phyloP scores from a whole-genome alignment of 2,888 invertebrate species.

The Campoletis raptor region DNA sequence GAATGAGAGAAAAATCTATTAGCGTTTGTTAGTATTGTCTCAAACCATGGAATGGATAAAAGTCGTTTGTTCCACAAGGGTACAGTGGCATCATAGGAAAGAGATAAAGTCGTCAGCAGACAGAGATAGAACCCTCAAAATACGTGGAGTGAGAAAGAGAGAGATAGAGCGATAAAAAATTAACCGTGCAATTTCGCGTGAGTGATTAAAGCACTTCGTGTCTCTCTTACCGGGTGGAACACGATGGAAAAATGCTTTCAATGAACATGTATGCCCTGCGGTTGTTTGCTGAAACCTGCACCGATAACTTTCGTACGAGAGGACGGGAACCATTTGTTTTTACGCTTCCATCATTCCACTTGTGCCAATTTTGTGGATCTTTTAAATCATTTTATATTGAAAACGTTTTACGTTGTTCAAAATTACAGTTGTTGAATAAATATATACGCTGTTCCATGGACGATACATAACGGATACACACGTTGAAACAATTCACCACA shows the following conservation, averaged over 20 bases:
- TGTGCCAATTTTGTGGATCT: slow-evolving; percentile 23
- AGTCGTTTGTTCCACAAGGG: slow-evolving; percentile 24
- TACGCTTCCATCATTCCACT: slow-evolving; percentile 16
- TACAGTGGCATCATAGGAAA: neutral
- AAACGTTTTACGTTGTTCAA: slow-evolving; percentile 8
- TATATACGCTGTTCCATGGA: neutral
- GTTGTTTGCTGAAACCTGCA: slow-evolving; percentile 23
- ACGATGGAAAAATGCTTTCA: slow-evolving; percentile 47
- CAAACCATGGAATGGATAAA: slow-evolving; percentile 28
- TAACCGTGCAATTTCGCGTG: slow-evolving; percentile 45
- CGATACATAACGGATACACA: neutral
- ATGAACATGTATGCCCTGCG: neutral
- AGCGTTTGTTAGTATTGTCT: slow-evolving; percentile 25
- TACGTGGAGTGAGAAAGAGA: neutral
- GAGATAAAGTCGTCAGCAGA: slow-evolving; percentile 8
- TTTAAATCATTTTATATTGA: slow-evolving; percentile 11
- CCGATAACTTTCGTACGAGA: slow-evolving; percentile 11
- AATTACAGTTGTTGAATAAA: neutral
- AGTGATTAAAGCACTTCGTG: slow-evolving; percentile 43
- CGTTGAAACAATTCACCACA: neutral
- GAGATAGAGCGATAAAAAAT: slow-evolving; percentile 42
- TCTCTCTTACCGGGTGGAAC: slow-evolving; percentile 14
- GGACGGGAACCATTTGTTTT: slow-evolving; percentile 31
- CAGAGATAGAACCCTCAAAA: neutral
- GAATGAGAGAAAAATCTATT: slow-evolving; percentile 23